phyloP scores from a whole-genome alignment of 2,797 vertebrate species.

The Simalia tracyae region DNA sequence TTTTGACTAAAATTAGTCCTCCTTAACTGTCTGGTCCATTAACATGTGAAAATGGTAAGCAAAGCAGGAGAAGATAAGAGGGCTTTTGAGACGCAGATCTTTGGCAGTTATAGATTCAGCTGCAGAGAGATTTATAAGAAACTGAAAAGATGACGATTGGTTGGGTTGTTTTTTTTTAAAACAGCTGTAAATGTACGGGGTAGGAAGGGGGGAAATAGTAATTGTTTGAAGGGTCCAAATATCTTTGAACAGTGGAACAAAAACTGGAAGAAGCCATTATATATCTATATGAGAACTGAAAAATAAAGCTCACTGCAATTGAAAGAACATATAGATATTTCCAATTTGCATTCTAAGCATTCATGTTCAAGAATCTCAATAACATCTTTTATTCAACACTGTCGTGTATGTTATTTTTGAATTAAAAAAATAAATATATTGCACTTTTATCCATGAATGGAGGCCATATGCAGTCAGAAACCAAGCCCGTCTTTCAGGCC shows the following conservation, averaged over 20 bases:
- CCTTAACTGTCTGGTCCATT: not conserved
- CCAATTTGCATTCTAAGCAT: not conserved
- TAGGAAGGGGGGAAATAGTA: not conserved
- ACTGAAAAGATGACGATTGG: not conserved
- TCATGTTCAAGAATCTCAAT: not conserved
- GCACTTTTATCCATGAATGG: not conserved
- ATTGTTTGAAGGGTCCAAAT: not conserved
- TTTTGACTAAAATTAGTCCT: not conserved
- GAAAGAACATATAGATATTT: not conserved
- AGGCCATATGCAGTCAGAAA: not conserved
- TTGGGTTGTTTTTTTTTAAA: not conserved
- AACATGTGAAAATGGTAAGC: not conserved
- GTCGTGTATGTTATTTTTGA: not conserved
- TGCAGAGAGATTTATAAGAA: not conserved
- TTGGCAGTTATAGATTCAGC: not conserved
- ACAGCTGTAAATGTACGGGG: not conserved
- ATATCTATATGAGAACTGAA: not conserved
- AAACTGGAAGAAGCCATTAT: not conserved
- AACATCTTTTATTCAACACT: not conserved
- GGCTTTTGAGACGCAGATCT: not conserved
- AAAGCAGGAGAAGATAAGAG: not conserved
- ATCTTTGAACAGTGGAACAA: not conserved
- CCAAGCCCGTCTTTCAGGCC: not conserved
- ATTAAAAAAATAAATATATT: not conserved
- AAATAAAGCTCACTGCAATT: not conserved